phyloP scores from a whole-genome alignment of 2,888 invertebrate genomes.

The Drepana falcataria region DNA sequence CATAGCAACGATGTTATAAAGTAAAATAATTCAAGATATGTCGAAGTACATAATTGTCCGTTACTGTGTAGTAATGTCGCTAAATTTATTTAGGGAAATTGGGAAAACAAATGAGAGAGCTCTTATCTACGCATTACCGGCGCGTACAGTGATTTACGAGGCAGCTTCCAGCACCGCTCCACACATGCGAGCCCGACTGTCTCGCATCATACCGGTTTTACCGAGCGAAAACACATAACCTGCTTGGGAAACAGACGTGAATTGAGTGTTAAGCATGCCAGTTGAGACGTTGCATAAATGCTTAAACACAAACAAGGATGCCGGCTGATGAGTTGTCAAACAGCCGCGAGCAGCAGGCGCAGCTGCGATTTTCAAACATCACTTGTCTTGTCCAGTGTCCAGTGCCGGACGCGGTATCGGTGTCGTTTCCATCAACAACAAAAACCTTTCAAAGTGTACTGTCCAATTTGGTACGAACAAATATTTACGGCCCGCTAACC shows the following conservation, averaged over 20 bases:
- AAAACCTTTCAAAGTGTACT: constrained; percentile 29
- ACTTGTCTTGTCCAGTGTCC: constrained; percentile 8
- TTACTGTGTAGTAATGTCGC: constrained; percentile 57
- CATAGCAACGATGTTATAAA: constrained; percentile 26
- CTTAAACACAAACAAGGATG: constrained; percentile 40
- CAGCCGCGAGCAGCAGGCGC: constrained; percentile 4
- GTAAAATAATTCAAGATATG: constrained; percentile 30
- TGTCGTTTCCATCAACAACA: constrained; percentile 22
- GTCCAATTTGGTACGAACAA: constrained; percentile 28
- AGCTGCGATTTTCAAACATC: constrained; percentile 22
- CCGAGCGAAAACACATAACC: constrained; percentile 53
- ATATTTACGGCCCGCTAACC: constrained; percentile 23
- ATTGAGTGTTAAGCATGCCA: constrained; percentile 61
- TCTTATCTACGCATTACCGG: constrained; percentile 74
- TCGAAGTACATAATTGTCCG: constrained; percentile 47
- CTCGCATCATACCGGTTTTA: constrained; percentile 47
- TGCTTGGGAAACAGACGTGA: constrained; percentile 59
- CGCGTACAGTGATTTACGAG: constrained; percentile 67
- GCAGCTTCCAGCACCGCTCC: constrained; percentile 47
- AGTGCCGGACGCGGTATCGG: constrained; percentile 4
- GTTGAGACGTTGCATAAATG: constrained; percentile 54
- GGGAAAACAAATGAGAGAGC: constrained; percentile 75
- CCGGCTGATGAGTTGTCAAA: constrained; percentile 30
- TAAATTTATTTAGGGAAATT: constrained; percentile 72
- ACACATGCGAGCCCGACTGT: constrained; percentile 35